phyloP scores from a whole-genome alignment of 2,888 invertebrate species.

The Tetragnatha montana region DNA sequence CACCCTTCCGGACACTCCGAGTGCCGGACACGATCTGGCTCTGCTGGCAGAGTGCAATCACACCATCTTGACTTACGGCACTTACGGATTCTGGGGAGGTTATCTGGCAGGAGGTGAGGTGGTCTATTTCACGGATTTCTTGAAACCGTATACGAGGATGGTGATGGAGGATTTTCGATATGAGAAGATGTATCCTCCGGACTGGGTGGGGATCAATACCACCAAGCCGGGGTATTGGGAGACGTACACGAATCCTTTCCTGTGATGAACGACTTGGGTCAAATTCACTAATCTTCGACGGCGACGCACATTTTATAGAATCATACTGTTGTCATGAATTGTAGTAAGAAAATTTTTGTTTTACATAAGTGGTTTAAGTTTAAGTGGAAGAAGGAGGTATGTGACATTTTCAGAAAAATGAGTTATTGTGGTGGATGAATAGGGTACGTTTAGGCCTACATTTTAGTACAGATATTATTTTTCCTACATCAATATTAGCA shows the following conservation, averaged over 20 bases:
- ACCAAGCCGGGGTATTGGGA: constrained; percentile 60
- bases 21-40: constrained; percentile 54
- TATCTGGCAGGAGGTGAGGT: constrained; percentile 61
- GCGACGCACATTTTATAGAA: no score
- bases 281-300: no score
- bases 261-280: not conserved
- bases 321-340: no score
- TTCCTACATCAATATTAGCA: no score
- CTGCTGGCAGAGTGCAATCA: constrained; percentile 59
- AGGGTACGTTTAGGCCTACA: no score
- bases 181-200: constrained; percentile 59
- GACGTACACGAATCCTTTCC: constrained; percentile 51
- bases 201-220: constrained; percentile 66
- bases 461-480: no score
- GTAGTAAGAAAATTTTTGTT: no score
- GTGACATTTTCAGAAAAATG: no score
- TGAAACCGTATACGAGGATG: constrained; percentile 47
- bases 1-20: constrained; percentile 33
- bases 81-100: constrained; percentile 68
- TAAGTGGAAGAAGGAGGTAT: no score
- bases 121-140: constrained; percentile 64
- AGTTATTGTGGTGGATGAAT: no score
- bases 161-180: constrained; percentile 28
- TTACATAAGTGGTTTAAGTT: no score
- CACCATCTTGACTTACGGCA: constrained; percentile 68